Evolutionary conservation across 2,797 vertebrate genomes (phyloP).

Genomic region (Manis javanica): DNA sequence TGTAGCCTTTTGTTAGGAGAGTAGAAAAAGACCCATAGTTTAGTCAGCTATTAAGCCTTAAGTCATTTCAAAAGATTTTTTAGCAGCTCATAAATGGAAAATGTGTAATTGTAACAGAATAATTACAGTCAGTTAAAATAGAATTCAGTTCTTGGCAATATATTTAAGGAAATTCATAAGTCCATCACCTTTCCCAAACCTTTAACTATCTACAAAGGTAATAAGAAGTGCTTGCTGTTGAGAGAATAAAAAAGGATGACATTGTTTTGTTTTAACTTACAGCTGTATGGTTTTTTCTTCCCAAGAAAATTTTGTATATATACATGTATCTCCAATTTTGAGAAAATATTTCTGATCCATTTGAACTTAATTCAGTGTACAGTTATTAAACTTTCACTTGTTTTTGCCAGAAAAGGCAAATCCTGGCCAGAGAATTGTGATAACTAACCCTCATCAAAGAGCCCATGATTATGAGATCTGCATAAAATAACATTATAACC

Average conservation of each 20-base stretch:
- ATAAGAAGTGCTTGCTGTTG: background rate
- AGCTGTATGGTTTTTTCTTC: background rate
- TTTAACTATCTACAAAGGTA: background rate
- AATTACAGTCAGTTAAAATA: background rate
- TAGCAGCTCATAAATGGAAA: background rate
- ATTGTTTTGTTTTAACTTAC: background rate
- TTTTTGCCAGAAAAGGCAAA: background rate
- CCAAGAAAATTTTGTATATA: background rate
- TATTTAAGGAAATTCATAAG: background rate
- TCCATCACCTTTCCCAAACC: background rate
- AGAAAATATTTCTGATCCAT: background rate
- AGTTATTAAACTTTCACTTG: background rate
- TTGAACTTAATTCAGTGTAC: background rate
- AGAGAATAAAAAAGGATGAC: background rate
- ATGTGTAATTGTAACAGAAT: background rate
- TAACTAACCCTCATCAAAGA: background rate
- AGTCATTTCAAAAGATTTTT: background rate
- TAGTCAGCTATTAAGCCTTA: background rate
- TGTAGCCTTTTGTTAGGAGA: background rate
- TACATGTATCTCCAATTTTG: background rate
- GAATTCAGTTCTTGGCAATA: background rate
- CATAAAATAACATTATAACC: background rate
- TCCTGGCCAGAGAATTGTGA: background rate
- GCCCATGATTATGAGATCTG: background rate
- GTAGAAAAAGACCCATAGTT: accelerated